A percentile compares a stretch with the other conserved stretches of the same genome.
Conservation (phyloP, 2,113 vertebrate species). For the Cygnus atratus region DNA sequence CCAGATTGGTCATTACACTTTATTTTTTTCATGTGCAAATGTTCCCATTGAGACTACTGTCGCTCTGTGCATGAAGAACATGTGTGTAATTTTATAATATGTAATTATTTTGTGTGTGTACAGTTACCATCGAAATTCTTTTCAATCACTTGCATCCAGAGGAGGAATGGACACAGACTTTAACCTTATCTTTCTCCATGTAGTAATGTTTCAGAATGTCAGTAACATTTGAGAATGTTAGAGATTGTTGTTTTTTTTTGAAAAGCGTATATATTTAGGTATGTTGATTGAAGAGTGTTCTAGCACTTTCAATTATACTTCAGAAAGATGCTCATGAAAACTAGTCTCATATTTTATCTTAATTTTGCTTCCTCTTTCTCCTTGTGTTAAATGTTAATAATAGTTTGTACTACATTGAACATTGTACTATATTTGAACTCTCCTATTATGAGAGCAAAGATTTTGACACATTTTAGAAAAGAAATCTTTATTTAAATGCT, state of each 20-base stretch:
- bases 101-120: not conserved
- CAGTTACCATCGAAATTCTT: not conserved
- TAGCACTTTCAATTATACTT: not conserved
- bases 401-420: not conserved
- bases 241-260: not conserved
- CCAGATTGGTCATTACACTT: not conserved
- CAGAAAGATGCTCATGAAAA: not conserved
- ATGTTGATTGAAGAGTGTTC: not conserved
- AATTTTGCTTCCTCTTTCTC: not conserved
- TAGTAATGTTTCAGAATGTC: not conserved
- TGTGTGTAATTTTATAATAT: not conserved
- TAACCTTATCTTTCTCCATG: not conserved
- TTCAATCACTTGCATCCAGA: not conserved
- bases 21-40: not conserved
- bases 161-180: not conserved
- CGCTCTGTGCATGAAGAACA: not conserved
- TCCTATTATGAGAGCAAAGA: not conserved
- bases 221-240: not conserved
- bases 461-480: not conserved
- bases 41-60: not conserved
- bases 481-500: not conserved
- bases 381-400: not conserved
- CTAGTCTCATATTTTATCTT: not conserved
- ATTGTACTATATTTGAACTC: not conserved
- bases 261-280: not conserved